Evolutionary conservation across 1,140 invertebrate genomes (phyloP).

Genomic region (Zaprionus lachaisei): DNA sequence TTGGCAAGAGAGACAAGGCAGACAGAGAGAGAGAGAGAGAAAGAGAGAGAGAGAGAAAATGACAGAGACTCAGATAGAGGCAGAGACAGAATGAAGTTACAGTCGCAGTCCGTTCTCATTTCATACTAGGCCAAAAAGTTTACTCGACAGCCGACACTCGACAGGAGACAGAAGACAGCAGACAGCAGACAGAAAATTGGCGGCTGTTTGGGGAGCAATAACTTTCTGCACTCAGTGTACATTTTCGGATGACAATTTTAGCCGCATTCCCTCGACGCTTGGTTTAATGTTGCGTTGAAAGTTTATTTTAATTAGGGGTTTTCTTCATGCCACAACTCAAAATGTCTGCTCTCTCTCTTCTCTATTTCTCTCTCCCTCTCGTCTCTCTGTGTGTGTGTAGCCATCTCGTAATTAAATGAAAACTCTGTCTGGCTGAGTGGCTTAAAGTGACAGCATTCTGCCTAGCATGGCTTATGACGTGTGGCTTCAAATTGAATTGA

Average conservation of each 20-base stretch:
- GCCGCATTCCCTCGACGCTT: slow-evolving; percentile 38
- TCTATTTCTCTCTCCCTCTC: not conserved
- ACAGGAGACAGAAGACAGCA: not conserved
- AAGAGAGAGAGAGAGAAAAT: too few relatives aligned
- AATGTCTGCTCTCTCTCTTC: not conserved
- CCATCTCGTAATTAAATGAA: slow-evolving; percentile 44
- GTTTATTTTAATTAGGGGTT: slow-evolving; percentile 61
- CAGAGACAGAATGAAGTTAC: too few relatives aligned
- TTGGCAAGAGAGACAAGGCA: slow-evolving; percentile 19
- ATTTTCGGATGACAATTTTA: slow-evolving; percentile 39
- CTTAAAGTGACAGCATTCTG: slow-evolving; percentile 17
- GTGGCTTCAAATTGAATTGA: slow-evolving; percentile 27
- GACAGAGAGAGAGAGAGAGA: too few relatives aligned
- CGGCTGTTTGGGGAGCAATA: slow-evolving; percentile 32
- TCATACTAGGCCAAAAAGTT: slow-evolving; percentile 38
- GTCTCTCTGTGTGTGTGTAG: not conserved
- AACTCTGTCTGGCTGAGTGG: slow-evolving; percentile 24
- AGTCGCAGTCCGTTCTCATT: not conserved
- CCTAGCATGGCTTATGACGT: slow-evolving; percentile 18
- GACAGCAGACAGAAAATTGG: not conserved
- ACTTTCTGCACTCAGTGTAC: slow-evolving; percentile 47
- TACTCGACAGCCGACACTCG: slow-evolving; percentile 20
- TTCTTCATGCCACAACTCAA: slow-evolving; percentile 24
- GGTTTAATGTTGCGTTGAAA: slow-evolving; percentile 58
- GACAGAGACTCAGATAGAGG: not conserved